These are phyloP conservation scores for Neoascia interrupta DNA, from an alignment of 2,888 invertebrate genomes.

Conservation along the genomic window DNA sequence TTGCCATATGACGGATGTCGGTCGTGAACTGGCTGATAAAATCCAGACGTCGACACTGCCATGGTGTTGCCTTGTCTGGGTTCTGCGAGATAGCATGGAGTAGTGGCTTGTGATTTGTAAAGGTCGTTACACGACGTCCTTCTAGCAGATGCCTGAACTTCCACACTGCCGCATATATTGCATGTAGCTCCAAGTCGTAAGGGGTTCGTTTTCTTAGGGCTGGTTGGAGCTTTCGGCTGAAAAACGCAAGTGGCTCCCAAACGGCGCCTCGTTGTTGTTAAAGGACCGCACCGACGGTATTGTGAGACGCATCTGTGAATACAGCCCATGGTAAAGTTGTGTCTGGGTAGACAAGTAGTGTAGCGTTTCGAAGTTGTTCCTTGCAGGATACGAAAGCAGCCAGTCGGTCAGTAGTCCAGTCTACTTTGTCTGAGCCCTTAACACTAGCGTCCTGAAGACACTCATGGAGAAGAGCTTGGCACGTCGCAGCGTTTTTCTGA, in stretches of 20 bases:
- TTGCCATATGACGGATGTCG: neutral
- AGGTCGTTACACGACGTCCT: no score
- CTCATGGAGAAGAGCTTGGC: no score
- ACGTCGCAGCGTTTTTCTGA: no score
- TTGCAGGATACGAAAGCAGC: neutral
- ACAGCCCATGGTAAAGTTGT: neutral
- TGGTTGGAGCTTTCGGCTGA: neutral
- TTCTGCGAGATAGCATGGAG: no score
- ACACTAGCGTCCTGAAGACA: neutral
- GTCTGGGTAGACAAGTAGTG: slow-evolving; percentile 13
- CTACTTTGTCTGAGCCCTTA: neutral
- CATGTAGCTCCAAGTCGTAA: neutral
- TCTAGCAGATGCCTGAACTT: no score
- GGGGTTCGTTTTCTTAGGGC: neutral
- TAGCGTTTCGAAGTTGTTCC: neutral
- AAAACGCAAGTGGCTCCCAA: neutral
- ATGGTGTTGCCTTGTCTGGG: no score
- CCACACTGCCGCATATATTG: no score
- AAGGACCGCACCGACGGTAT: neutral
- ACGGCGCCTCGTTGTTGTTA: neutral
- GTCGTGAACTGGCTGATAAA: neutral
- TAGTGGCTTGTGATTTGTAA: no score
- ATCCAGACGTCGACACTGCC: no score
- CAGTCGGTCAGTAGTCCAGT: neutral
- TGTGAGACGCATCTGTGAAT: neutral